Percentiles rank a stretch among this genome's conserved stretches.
Conservation (phyloP, 2,888 invertebrate genomes). For the Drosophila borealis region DNA sequence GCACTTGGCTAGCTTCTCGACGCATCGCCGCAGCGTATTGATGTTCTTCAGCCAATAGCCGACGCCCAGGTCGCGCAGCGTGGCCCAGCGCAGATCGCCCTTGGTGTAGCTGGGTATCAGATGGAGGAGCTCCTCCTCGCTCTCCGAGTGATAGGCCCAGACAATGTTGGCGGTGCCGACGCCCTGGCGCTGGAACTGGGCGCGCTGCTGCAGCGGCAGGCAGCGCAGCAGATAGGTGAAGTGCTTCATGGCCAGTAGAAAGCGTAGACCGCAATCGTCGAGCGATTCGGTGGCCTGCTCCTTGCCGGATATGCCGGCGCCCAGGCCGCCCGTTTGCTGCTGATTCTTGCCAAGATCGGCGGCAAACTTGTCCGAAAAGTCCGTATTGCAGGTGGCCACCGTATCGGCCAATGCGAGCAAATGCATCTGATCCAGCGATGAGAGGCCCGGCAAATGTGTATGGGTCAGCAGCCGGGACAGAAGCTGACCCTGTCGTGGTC, state of each 20-base stretch:
- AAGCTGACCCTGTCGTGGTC: conserved; percentile 93
- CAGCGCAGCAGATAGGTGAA: conserved; percentile 97
- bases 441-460: conserved; percentile 96
- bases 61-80: conserved; percentile 94
- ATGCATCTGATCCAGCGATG: conserved; percentile 99
- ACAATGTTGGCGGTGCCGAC: conserved; percentile 96
- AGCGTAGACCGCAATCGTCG: conserved; percentile 98
- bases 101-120: conserved; percentile 95
- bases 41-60: conserved; percentile 98
- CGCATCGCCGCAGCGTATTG: conserved; percentile 91
- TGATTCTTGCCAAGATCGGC: conserved; percentile 88
- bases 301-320: conserved; percentile 14
- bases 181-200: conserved; percentile 93
- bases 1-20: conserved; percentile 97
- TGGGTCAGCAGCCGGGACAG: conserved; percentile 96
- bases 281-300: conserved; percentile 89
- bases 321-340: conserved; percentile 84
- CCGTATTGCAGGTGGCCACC: conserved; percentile 96
- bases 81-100: conserved; percentile 94
- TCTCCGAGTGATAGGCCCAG: conserved; percentile 99
- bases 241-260: conserved; percentile 98
- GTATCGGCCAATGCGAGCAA: conserved; percentile 99
- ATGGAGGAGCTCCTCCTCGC: conserved; percentile 96
- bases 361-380: conserved; percentile 93
- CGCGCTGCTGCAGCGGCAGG: conserved; percentile 94